Conservation (phyloP, 2,113 vertebrate species). For the Fulica atra region DNA sequence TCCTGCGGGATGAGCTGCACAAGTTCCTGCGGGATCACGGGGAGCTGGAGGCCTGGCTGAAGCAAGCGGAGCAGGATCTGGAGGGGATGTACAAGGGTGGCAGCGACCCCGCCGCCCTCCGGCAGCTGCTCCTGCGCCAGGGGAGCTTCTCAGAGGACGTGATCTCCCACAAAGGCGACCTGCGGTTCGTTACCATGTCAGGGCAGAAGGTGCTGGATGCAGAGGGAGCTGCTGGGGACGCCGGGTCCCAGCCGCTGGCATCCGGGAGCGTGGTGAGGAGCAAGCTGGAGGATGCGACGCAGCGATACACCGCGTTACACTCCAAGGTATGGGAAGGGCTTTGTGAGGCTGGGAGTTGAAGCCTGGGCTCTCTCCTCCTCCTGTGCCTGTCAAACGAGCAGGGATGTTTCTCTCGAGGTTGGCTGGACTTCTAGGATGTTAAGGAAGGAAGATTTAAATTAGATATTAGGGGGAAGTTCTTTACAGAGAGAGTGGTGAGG, state of each 20-base stretch:
- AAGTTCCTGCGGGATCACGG: conserved; percentile 91
- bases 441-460: no score
- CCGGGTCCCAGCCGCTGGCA: conserved; percentile 56
- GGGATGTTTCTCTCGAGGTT: background rate
- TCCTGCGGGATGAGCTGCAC: conserved; percentile 85
- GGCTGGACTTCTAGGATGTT: background rate
- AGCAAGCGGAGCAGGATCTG: conserved; percentile 86
- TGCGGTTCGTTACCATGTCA: conserved; percentile 94
- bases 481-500: no score
- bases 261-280: conserved; percentile 81
- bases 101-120: conserved; percentile 74
- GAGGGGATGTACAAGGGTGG: conserved; percentile 75
- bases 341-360: background rate
- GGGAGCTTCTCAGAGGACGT: conserved; percentile 89
- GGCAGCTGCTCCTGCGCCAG: conserved; percentile 69
- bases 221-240: conserved; percentile 63
- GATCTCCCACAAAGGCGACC: conserved; percentile 96
- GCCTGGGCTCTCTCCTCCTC: background rate
- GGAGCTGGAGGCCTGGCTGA: conserved; percentile 86
- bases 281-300: conserved; percentile 86
- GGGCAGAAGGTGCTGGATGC: conserved; percentile 93
- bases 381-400: fast-evolving
- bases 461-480: no score
- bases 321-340: conserved; percentile 77
- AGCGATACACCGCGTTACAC: conserved; percentile 86